Evolutionary conservation across 2,888 invertebrate species (phyloP).

Genomic region (Idaea aversata): DNA sequence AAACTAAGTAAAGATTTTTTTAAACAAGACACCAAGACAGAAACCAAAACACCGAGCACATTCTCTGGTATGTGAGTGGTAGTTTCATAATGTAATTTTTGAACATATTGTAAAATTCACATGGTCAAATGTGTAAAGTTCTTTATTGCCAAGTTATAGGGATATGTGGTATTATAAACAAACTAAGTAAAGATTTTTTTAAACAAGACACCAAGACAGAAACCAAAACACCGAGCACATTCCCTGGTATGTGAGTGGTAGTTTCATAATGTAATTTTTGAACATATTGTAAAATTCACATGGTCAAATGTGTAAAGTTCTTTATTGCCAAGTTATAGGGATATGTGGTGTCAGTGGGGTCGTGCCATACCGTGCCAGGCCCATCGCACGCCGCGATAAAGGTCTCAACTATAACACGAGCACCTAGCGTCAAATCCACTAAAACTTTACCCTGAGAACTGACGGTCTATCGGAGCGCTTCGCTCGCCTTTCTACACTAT

Average conservation of each 20-base stretch:
- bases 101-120: slow-evolving; percentile 7
- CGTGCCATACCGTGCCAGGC: slow-evolving; percentile 76
- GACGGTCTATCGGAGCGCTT: slow-evolving; percentile 39
- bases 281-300: slow-evolving; percentile 8
- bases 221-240: no score
- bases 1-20: no score
- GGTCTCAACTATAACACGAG: slow-evolving; percentile 71
- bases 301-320: slow-evolving; percentile 49
- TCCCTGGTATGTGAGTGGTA: not conserved
- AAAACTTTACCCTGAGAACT: slow-evolving; percentile 53
- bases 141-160: slow-evolving; percentile 56
- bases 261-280: not conserved
- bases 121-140: slow-evolving; percentile 46
- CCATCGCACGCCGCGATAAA: slow-evolving; percentile 59
- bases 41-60: no score
- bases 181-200: no score
- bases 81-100: not conserved
- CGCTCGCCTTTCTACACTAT: slow-evolving; percentile 28
- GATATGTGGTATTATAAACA: slow-evolving; percentile 64
- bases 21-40: no score
- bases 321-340: slow-evolving; percentile 55
- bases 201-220: no score
- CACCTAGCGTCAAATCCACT: slow-evolving; percentile 72
- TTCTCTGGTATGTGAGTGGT: not conserved
- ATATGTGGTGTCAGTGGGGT: slow-evolving; percentile 66